Evolutionary conservation across 2,888 invertebrate genomes (phyloP), one percentile per base, ranked within the genome.

Genomic region (Peribatodes rhomboidaria): DNA sequence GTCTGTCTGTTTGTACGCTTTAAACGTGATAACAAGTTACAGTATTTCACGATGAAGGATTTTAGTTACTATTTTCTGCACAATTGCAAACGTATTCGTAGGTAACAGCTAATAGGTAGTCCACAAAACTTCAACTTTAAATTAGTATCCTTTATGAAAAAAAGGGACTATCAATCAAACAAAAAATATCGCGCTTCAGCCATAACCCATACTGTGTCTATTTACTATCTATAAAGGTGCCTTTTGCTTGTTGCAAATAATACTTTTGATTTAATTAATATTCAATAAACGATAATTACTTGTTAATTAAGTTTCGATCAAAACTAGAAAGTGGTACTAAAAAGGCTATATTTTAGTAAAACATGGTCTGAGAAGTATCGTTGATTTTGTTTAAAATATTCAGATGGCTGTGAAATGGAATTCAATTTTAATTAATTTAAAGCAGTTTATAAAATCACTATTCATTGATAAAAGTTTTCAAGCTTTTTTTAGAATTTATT

Each of bases 251-350:
- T 61, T 56, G 35, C 20, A 50, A 66, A 59, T 67, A 61, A 68
- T 63, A 65, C 56, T 60, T 68, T 63, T 61, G 39, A 61, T 68
- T 67, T 49, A 68, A 72, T 73, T 65, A 64, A 67, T 68, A 41
- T 70, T 65, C 64, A 62, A 62, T 64, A 55, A 61, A 22, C 37
- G 35, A 65, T 61, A 57, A 47, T 44, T 55, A 55, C 31, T 54
- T 42, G 1, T 10, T 7, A 54, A 31, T 54, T 16, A 42, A 54
- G 54, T 27, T 59, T 60, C 11, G 14, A 13, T 20, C 27, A 31
- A 37, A 37, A 16, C 27, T 22, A 55, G 22, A 42, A 55, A 42
- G 4, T 35, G 14, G 10, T 14, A 42, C 49, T 31, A 18, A 47
- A n/a, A 61, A 46, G 22, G 18, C 22, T 16, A 37, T 13, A 50